phyloP scores from a whole-genome alignment of 2,113 vertebrate genomes.

The Mesitornis unicolor region DNA sequence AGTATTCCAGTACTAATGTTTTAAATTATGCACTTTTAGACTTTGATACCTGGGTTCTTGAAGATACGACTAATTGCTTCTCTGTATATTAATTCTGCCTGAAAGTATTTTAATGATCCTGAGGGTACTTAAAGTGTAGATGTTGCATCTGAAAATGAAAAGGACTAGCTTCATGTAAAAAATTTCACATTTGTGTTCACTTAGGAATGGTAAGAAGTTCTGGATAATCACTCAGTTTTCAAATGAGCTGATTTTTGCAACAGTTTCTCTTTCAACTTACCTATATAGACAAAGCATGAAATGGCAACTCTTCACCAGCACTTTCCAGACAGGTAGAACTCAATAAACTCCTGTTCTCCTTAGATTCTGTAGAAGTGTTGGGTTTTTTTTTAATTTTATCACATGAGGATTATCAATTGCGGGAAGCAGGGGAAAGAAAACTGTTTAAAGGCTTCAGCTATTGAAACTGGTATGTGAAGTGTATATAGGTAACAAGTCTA shows the following conservation, averaged over 20 bases:
- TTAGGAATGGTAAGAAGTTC: slow-evolving; percentile 26
- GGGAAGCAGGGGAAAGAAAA: background rate
- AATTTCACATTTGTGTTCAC: slow-evolving; percentile 2
- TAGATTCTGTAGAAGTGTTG: slow-evolving; percentile 28
- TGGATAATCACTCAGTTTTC: slow-evolving; percentile 27
- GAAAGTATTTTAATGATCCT: slow-evolving; percentile 25
- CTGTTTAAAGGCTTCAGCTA: background rate
- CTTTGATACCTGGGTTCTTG: slow-evolving; percentile 7
- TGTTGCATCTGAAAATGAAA: slow-evolving; percentile 24
- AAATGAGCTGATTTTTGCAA: slow-evolving; percentile 32
- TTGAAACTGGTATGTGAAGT: background rate
- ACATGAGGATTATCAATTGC: background rate
- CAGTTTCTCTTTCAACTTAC: slow-evolving; percentile 1
- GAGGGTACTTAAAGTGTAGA: slow-evolving; percentile 9
- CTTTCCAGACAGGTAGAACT: slow-evolving; percentile 52
- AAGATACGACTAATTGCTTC: slow-evolving; percentile 25
- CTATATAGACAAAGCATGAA: slow-evolving; percentile 55
- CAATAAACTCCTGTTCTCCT: slow-evolving; percentile 54
- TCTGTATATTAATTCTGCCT: slow-evolving; percentile 38
- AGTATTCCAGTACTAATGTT: slow-evolving; percentile 23
- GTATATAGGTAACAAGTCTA: background rate
- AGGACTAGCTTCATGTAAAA: background rate
- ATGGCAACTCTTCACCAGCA: slow-evolving; percentile 48
- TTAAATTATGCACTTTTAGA: slow-evolving; percentile 33
- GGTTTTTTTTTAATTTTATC: background rate